These are phyloP conservation scores for Lithophane leautieri DNA, from an alignment of 2,888 invertebrate genomes.

Conservation along the genomic window DNA sequence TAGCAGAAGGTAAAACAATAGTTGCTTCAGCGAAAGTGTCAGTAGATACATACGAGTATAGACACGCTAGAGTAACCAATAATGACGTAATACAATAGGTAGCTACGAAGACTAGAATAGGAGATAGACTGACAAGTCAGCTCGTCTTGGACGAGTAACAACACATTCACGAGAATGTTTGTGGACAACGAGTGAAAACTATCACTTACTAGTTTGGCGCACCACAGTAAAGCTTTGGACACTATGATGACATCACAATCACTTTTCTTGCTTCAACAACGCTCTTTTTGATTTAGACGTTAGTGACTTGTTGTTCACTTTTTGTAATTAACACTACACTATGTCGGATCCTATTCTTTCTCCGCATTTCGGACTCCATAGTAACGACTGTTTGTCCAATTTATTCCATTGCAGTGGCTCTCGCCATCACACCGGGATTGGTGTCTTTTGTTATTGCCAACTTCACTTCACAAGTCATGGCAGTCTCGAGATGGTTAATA, in stretches of 20 bases:
- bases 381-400: conserved; percentile 13
- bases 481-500: not conserved
- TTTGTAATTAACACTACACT: conserved; percentile 26
- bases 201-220: conserved; percentile 30
- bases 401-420: conserved; percentile 4
- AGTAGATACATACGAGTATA: conserved; percentile 66
- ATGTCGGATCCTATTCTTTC: conserved; percentile 1
- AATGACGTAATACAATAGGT: conserved; percentile 71
- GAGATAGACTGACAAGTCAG: conserved; percentile 62
- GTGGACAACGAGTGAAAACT: conserved; percentile 50
- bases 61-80: conserved; percentile 77
- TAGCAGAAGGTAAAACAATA: conserved; percentile 8
- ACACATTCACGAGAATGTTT: conserved; percentile 60
- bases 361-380: conserved; percentile 50
- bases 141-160: conserved; percentile 66
- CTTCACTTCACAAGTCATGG: conserved; percentile 13
- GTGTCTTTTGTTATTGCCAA: not conserved
- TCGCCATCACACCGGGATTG: not conserved
- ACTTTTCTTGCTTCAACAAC: conserved; percentile 61
- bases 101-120: conserved; percentile 82
- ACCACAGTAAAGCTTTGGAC: conserved; percentile 42
- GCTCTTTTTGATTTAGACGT: conserved; percentile 36
- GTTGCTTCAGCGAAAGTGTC: conserved; percentile 58
- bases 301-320: conserved; percentile 14
- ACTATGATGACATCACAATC: conserved; percentile 54